Conservation (phyloP, 2,888 invertebrate genomes). For the Pandemis heparana region DNA sequence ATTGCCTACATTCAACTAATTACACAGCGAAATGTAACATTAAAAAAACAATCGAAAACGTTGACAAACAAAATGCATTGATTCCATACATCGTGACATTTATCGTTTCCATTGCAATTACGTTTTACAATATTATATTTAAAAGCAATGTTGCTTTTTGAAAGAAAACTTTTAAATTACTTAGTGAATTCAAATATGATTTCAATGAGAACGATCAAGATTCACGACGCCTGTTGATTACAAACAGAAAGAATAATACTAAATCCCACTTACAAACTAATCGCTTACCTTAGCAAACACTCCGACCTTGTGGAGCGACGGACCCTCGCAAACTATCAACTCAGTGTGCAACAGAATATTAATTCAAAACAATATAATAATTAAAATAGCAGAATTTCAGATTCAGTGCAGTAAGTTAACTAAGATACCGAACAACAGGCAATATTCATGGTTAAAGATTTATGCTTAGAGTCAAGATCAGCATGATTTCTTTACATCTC, state of each 20-base stretch:
- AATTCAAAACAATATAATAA: not conserved
- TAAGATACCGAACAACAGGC: not conserved
- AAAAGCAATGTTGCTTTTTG: not conserved
- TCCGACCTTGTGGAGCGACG: slow-evolving; percentile 14
- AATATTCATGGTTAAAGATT: not conserved
- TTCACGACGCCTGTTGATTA: slow-evolving; percentile 20
- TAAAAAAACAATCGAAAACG: slow-evolving; percentile 45
- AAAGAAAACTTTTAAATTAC: not conserved
- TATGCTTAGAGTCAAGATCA: not conserved
- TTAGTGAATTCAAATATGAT: not conserved
- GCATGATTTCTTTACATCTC: too few relatives aligned
- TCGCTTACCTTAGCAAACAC: slow-evolving; percentile 63
- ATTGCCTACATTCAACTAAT: slow-evolving; percentile 36
- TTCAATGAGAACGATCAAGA: not conserved
- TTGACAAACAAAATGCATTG: slow-evolving; percentile 52
- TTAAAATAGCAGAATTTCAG: not conserved
- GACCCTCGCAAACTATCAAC: not conserved
- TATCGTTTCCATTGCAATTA: not conserved
- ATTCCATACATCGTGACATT: slow-evolving; percentile 11
- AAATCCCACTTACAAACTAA: slow-evolving; percentile 62
- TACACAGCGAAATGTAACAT: slow-evolving; percentile 21
- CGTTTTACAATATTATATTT: not conserved
- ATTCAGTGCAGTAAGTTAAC: not conserved
- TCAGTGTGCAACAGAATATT: not conserved
- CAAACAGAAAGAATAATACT: slow-evolving; percentile 56